Evolutionary conservation across 2,797 vertebrate species (phyloP), one percentile per base, ranked within the genome.

Genomic region (Orientallactaga sibirica): DNA sequence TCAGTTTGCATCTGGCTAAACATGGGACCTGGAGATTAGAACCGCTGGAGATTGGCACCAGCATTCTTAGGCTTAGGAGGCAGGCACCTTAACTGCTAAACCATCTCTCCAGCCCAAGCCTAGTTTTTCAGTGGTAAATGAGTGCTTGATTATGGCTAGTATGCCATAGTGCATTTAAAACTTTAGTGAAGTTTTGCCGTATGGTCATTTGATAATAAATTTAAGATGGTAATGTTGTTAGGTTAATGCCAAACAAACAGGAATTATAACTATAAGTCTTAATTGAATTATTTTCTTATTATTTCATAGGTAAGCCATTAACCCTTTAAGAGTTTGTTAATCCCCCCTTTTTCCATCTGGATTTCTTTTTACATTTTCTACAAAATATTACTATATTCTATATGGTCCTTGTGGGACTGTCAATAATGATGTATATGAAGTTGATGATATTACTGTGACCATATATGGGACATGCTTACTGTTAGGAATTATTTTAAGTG

Each of bases 261-360:
- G 33, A 37, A 37, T 37, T 37, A 37, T 37, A 37, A 37, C 33
- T 37, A 37, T 88, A 20, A 1, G 1, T 66, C 2, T 81, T 85
- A 25, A 20, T 82, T 91, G 14, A 89, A 75, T 93, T 87, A 61
- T 61, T 86, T 96, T 79, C 43, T 62, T 78, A n/a, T 85, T 67
- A 25, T 61, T 82, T 82, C 11, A 48, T 89, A 37, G 52, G 5
- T 71, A 41, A 22, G 61, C 7, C 20, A 52, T 77, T 68, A 82
- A 7, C 70, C 7, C 52, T 94, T 11, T 37, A 62, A 64, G 18
- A 81, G 77, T 80, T 58, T 22, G n/a, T 81, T 68, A 74, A 33
- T 76, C 90, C 27, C 37, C 25, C 52, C 0, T 77, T 84, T 90
- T 67, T 29, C 2, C 33, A 86, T 58, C 20, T 73, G 18, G 15